Evolutionary conservation across 2,797 vertebrate genomes (phyloP).

Genomic region (Danio jaintianensis): DNA sequence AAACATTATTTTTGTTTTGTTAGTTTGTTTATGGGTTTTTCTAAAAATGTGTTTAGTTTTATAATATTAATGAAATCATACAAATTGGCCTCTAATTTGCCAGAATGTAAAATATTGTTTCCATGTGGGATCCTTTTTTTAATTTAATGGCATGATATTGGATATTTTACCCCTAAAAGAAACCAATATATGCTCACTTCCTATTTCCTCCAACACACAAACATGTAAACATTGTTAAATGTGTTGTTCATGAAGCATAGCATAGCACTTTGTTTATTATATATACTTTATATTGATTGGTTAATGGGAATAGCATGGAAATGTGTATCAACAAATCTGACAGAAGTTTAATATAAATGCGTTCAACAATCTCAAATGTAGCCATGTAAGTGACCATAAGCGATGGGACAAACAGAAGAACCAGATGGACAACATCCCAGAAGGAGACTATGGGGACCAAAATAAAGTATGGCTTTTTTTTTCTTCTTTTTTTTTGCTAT

Average conservation of each 20-base stretch:
- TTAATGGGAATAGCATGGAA: too few species aligned
- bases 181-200: not conserved
- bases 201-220: not conserved
- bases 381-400: conserved; percentile 88
- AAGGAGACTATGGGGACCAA: conserved; percentile 85
- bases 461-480: conserved; percentile 79
- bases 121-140: too few species aligned
- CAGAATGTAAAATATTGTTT: too few species aligned
- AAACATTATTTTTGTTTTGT: too few species aligned
- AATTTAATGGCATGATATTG: too few species aligned
- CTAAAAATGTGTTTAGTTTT: too few species aligned
- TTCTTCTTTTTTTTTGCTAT: not conserved
- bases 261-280: not conserved
- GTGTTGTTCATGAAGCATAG: not conserved
- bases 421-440: conserved; percentile 77
- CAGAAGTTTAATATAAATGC: not conserved
- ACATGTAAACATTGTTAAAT: not conserved
- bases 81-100: too few species aligned
- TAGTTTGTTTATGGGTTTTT: too few species aligned
- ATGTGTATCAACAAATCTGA: not conserved
- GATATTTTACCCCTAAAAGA: not conserved
- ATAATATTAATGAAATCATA: too few species aligned
- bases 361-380: conserved; percentile 58
- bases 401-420: conserved; percentile 86
- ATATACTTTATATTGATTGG: too few species aligned